Percentiles rank a stretch among this genome's conserved stretches.
These are phyloP conservation scores for Calephelis virginiensis DNA, from an alignment of 1,140 invertebrate species.

Conservation along the genomic window DNA sequence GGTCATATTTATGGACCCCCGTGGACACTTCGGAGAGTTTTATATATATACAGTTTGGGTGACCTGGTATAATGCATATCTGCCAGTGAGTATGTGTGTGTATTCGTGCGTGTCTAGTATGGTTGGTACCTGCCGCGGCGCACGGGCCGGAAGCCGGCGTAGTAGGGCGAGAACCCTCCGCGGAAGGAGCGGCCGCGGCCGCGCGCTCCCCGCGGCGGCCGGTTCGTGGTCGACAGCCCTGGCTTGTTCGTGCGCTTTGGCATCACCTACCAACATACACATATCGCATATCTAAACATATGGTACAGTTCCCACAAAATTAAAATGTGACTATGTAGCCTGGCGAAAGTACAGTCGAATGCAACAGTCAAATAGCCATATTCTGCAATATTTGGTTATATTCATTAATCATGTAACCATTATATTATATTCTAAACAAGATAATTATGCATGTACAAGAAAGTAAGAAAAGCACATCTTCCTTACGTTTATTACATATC, in stretches of 20 bases:
- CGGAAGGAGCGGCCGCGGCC: constrained; percentile 82
- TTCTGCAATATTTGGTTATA: no score
- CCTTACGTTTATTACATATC: no score
- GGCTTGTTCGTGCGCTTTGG: constrained; percentile 98
- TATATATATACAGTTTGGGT: background rate
- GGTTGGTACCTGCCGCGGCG: constrained; percentile 84
- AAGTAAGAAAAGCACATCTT: no score
- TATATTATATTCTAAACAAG: no score
- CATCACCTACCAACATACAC: constrained; percentile 85
- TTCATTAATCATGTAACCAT: no score
- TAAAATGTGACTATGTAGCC: no score
- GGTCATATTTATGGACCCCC: no score
- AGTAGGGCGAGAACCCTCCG: constrained; percentile 81
- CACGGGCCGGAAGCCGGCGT: constrained; percentile 82
- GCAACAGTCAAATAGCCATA: no score
- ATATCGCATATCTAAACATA: background rate
- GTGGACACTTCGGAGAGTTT: no score
- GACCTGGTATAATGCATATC: background rate
- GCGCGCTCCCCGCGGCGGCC: constrained; percentile 87
- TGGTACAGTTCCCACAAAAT: no score
- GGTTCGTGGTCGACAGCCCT: constrained; percentile 96
- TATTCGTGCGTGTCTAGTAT: constrained; percentile 35
- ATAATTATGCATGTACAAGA: no score
- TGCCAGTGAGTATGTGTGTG: background rate
- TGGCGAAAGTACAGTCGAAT: no score